These are phyloP conservation scores for Osedax frankpressi DNA, from an alignment of 2,888 invertebrate species.

Conservation along the genomic window DNA sequence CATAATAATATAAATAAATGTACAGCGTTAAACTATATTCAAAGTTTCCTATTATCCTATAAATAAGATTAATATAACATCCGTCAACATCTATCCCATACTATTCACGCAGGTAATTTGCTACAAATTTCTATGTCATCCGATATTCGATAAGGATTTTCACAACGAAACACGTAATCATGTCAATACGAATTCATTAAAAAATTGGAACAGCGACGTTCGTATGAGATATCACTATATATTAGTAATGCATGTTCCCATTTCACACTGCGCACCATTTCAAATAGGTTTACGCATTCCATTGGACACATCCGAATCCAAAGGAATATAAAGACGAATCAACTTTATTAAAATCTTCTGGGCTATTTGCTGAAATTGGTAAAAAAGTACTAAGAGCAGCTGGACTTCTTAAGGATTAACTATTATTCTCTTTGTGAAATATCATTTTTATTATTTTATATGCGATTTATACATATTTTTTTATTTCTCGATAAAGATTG, in stretches of 20 bases:
- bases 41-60: no score
- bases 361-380: slow-evolving; percentile 37
- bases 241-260: background rate
- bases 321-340: slow-evolving; percentile 30
- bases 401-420: slow-evolving; percentile 17
- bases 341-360: slow-evolving; percentile 26
- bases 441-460: background rate
- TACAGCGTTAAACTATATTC: no score
- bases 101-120: slow-evolving; percentile 41
- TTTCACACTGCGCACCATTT: no score
- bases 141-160: slow-evolving; percentile 33
- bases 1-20: no score
- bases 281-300: slow-evolving; percentile 26
- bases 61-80: no score
- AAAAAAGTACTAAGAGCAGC: slow-evolving; percentile 31
- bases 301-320: slow-evolving; percentile 39
- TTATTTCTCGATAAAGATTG: no score
- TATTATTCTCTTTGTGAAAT: background rate
- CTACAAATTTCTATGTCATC: slow-evolving; percentile 37
- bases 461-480: background rate
- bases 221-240: background rate
- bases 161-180: slow-evolving; percentile 31
- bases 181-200: slow-evolving; percentile 31
- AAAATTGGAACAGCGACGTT: slow-evolving; percentile 18
- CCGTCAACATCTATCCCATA: no score